Conservation (phyloP, 2,113 vertebrate species). For the Mastomys natalensis region DNA sequence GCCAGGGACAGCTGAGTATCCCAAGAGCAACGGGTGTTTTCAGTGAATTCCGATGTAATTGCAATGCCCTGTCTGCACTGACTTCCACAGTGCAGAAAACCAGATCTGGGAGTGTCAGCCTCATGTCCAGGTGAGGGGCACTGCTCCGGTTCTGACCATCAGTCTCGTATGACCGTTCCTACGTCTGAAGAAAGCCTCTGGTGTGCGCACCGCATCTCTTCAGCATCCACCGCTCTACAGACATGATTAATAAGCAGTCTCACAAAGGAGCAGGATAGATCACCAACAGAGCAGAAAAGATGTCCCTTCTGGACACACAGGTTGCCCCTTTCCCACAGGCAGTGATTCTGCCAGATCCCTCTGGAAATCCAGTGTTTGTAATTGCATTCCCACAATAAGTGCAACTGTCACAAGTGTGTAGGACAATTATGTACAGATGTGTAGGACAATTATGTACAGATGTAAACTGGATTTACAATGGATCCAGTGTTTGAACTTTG, state of each 20-base stretch:
- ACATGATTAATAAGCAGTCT: accelerated
- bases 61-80: not conserved
- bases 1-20: not conserved
- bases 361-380: not conserved
- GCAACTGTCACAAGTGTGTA: accelerated
- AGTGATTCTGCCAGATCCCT: accelerated
- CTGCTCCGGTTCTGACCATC: not conserved
- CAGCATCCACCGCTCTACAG: not conserved
- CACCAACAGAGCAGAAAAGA: not conserved
- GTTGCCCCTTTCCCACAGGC: accelerated
- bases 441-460: not conserved
- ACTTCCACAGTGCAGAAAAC: not conserved
- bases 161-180: not conserved
- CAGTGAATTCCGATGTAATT: not conserved
- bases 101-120: not conserved
- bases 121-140: not conserved
- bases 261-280: not conserved
- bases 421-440: not conserved
- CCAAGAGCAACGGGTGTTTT: not conserved
- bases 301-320: accelerated
- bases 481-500: not conserved
- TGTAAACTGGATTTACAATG: not conserved
- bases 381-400: not conserved
- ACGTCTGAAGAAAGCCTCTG: not conserved
- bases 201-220: not conserved